Conservation (phyloP, 1,140 invertebrate species). For the Drosophila obscura region DNA sequence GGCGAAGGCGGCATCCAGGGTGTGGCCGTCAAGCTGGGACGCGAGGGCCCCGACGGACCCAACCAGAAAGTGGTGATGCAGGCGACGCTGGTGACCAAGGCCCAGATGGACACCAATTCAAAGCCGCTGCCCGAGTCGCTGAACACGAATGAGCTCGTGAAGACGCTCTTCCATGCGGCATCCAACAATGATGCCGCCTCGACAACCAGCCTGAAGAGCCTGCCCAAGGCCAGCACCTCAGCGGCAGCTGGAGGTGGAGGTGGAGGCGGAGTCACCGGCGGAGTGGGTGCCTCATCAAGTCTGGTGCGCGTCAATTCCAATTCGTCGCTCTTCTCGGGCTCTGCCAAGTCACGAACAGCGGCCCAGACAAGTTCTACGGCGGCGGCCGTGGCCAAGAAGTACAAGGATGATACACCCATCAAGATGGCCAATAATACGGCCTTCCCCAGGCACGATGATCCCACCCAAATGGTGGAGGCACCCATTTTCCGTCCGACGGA, state of each 20-base stretch:
- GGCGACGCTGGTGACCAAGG: slow-evolving; percentile 88
- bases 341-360: slow-evolving; percentile 72
- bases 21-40: slow-evolving; percentile 88
- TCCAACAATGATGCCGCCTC: slow-evolving; percentile 44
- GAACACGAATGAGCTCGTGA: slow-evolving; percentile 77
- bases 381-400: slow-evolving; percentile 65
- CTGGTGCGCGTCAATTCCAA: slow-evolving; percentile 78
- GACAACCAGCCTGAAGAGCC: slow-evolving; percentile 84
- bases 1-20: slow-evolving; percentile 86
- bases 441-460: slow-evolving; percentile 85
- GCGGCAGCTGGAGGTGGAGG: slow-evolving; percentile 39
- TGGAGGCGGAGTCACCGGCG: not conserved
- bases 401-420: slow-evolving; percentile 81
- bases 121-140: slow-evolving; percentile 76
- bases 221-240: slow-evolving; percentile 84
- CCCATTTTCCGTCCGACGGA: slow-evolving; percentile 92
- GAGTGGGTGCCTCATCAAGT: slow-evolving; percentile 8
- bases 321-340: slow-evolving; percentile 75
- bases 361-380: slow-evolving; percentile 41
- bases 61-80: slow-evolving; percentile 88
- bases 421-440: slow-evolving; percentile 85
- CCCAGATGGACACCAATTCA: slow-evolving; percentile 84
- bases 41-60: slow-evolving; percentile 86
- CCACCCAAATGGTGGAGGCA: slow-evolving; percentile 89
- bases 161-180: slow-evolving; percentile 72